Evolutionary conservation across 2,888 invertebrate species (phyloP).

Genomic region (Sialis lutaria): DNA sequence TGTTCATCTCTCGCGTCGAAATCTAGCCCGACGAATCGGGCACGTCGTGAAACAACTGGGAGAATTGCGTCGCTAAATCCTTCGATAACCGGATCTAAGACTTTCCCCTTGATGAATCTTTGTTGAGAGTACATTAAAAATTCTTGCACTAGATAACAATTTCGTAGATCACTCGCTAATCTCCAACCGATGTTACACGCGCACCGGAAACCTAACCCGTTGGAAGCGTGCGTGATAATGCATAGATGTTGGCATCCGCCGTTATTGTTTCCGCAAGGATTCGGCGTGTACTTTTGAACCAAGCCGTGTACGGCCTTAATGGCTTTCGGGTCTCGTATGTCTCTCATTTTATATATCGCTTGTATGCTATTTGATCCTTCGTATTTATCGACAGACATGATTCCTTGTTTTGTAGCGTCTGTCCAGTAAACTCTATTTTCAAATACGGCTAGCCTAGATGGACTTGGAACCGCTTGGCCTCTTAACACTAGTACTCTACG

Average conservation of each 20-base stretch:
- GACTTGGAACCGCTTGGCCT: slow-evolving; percentile 73
- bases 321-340: slow-evolving; percentile 67
- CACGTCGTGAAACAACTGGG: slow-evolving; percentile 80
- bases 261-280: slow-evolving; percentile 75
- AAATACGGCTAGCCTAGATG: slow-evolving; percentile 65
- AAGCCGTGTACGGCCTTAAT: slow-evolving; percentile 66
- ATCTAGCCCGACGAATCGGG: slow-evolving; percentile 87
- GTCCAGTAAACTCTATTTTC: slow-evolving; percentile 85
- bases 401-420: slow-evolving; percentile 75
- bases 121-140: slow-evolving; percentile 93
- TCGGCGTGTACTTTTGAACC: slow-evolving; percentile 55
- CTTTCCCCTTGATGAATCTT: slow-evolving; percentile 86
- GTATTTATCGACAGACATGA: slow-evolving; percentile 75
- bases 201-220: slow-evolving; percentile 72
- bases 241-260: slow-evolving; percentile 90
- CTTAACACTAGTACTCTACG: slow-evolving; percentile 63
- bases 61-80: slow-evolving; percentile 90
- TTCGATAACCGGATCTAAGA: slow-evolving; percentile 71
- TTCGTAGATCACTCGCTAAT: slow-evolving; percentile 52
- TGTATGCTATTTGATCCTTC: slow-evolving; percentile 63
- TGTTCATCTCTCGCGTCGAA: slow-evolving; percentile 80
- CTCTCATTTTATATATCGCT: slow-evolving; percentile 61
- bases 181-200: slow-evolving; percentile 81
- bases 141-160: slow-evolving; percentile 67
- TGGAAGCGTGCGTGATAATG: slow-evolving; percentile 58